Conservation (phyloP, 1,140 invertebrate species). For the Bombus difficillimus region DNA sequence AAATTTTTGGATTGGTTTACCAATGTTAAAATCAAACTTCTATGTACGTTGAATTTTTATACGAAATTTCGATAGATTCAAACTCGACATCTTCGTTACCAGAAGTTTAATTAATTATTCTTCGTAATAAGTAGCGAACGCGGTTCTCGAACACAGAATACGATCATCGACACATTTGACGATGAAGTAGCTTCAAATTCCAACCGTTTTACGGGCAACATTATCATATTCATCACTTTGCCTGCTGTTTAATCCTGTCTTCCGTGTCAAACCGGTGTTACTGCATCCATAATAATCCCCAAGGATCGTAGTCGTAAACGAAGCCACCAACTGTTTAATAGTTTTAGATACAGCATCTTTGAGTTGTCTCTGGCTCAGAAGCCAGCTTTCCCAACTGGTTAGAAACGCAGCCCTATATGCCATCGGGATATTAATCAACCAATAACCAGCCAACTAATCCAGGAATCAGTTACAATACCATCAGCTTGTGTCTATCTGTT, state of each 20-base stretch:
- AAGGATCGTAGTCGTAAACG: neutral
- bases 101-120: neutral
- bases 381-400: neutral
- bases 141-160: neutral
- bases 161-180: neutral
- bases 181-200: neutral
- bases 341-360: neutral
- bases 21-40: neutral
- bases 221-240: neutral
- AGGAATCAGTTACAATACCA: neutral
- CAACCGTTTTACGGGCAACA: neutral
- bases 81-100: neutral
- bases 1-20: neutral
- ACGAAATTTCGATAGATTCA: neutral
- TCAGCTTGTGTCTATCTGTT: too few species aligned
- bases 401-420: neutral
- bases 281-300: neutral
- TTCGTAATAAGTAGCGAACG: neutral
- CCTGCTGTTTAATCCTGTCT: neutral
- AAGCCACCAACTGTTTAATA: neutral
- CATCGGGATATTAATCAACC: neutral
- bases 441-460: constrained; percentile 1
- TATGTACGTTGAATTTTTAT: neutral
- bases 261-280: neutral
- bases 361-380: neutral